phyloP scores from a whole-genome alignment of 2,797 vertebrate species.

The Ctenopoma kingsleyae region DNA sequence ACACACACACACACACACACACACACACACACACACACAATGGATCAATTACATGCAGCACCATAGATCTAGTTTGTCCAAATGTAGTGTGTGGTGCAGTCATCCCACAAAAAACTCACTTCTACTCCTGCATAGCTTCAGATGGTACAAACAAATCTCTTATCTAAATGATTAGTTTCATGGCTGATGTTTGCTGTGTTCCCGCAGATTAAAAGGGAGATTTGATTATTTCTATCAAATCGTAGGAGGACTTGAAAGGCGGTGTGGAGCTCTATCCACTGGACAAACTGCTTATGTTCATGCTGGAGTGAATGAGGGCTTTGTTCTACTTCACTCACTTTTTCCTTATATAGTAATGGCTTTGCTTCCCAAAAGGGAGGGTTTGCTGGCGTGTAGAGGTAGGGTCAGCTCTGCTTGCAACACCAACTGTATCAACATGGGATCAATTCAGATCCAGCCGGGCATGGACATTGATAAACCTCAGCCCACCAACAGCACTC shows the following conservation, averaged over 20 bases:
- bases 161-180: constrained; percentile 70
- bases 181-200: constrained; percentile 57
- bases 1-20: constrained; percentile 21
- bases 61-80: constrained; percentile 59
- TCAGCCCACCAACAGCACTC: constrained; percentile 76
- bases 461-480: constrained; percentile 82
- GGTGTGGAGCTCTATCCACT: constrained; percentile 30
- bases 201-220: constrained; percentile 71
- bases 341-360: constrained; percentile 74
- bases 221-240: constrained; percentile 76
- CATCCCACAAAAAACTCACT: constrained; percentile 51
- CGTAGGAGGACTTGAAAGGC: constrained; percentile 41
- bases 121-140: constrained; percentile 25
- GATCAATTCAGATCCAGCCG: constrained; percentile 74
- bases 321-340: constrained; percentile 68
- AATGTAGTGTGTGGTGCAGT: constrained; percentile 48
- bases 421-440: constrained; percentile 73
- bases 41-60: constrained; percentile 65
- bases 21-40: constrained; percentile 49
- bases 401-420: constrained; percentile 54
- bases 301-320: constrained; percentile 61
- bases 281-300: constrained; percentile 62
- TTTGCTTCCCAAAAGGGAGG: constrained; percentile 62
- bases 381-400: constrained; percentile 49
- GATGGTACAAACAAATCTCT: constrained; percentile 60